phyloP scores from a whole-genome alignment of 2,888 invertebrate genomes.

The Gastrophysa polygoni region DNA sequence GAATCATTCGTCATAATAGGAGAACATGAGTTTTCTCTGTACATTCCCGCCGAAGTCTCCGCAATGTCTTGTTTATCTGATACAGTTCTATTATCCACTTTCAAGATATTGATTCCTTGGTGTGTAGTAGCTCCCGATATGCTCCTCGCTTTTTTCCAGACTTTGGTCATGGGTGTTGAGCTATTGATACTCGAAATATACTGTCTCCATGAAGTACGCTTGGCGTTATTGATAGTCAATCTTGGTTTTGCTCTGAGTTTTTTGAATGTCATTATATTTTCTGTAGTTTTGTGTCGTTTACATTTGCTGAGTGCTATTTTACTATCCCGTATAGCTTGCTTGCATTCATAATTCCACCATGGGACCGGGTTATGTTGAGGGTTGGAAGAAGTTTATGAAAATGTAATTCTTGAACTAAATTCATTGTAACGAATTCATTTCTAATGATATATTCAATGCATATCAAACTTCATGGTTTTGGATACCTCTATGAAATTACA shows the following conservation, averaged over 20 bases:
- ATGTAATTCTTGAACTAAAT: too few relatives aligned
- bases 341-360: conserved; percentile 6
- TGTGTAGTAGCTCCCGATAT: neutral
- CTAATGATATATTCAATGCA: too few relatives aligned
- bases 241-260: neutral
- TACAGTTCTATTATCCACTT: neutral
- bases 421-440: too few relatives aligned
- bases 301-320: conserved; percentile 10
- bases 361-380: too few relatives aligned
- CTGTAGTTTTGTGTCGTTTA: too few relatives aligned
- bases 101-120: too few relatives aligned
- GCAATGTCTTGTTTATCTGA: conserved; percentile 2
- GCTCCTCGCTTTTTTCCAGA: neutral
- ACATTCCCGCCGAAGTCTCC: neutral
- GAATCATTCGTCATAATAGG: neutral
- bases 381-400: too few relatives aligned
- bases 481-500: too few relatives aligned
- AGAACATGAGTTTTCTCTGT: conserved; percentile 4
- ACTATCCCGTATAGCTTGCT: neutral
- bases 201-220: conserved; percentile 6
- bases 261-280: neutral
- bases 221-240: neutral
- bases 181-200: conserved; percentile 4
- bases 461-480: too few relatives aligned
- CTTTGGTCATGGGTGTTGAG: neutral